A percentile compares a stretch with the other conserved stretches of the same genome.
Conservation (phyloP, 2,888 invertebrate genomes). For the Drosophila atripex region DNA sequence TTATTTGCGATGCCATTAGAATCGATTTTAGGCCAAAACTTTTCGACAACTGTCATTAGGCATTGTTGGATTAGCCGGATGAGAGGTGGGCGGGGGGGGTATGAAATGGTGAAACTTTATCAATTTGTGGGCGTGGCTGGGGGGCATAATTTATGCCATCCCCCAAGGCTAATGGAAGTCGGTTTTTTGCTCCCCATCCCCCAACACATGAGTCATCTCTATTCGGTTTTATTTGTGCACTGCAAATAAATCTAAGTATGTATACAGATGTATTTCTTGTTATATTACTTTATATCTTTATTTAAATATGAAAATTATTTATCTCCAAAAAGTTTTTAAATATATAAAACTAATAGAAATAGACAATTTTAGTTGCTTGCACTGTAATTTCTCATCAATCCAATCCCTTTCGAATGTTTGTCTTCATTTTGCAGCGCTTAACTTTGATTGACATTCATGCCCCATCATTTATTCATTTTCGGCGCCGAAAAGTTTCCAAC, state of each 20-base stretch:
- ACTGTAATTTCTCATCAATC: conserved; percentile 4
- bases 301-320: too few relatives aligned
- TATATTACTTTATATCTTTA: not conserved
- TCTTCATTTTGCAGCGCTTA: conserved; percentile 75
- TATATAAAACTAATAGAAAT: too few relatives aligned
- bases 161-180: conserved; percentile 36
- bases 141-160: conserved; percentile 70
- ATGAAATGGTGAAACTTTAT: conserved; percentile 64
- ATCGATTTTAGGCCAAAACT: conserved; percentile 69
- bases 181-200: conserved; percentile 6
- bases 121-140: conserved; percentile 75
- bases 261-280: not conserved
- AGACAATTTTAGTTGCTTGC: not conserved
- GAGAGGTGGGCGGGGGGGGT: not conserved
- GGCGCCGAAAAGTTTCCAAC: conserved; percentile 56
- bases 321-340: too few relatives aligned
- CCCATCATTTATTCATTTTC: conserved; percentile 77
- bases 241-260: not conserved
- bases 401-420: conserved; percentile 63
- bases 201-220: conserved; percentile 38
- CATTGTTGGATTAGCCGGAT: conserved; percentile 59
- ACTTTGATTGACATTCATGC: conserved; percentile 78
- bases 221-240: conserved; percentile 11
- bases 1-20: conserved; percentile 76
- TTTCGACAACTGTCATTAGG: conserved; percentile 78